Evolutionary conservation across 1,140 invertebrate species (phyloP), one percentile per base, ranked within the genome.

Genomic region (Arctopsyche grandis): DNA sequence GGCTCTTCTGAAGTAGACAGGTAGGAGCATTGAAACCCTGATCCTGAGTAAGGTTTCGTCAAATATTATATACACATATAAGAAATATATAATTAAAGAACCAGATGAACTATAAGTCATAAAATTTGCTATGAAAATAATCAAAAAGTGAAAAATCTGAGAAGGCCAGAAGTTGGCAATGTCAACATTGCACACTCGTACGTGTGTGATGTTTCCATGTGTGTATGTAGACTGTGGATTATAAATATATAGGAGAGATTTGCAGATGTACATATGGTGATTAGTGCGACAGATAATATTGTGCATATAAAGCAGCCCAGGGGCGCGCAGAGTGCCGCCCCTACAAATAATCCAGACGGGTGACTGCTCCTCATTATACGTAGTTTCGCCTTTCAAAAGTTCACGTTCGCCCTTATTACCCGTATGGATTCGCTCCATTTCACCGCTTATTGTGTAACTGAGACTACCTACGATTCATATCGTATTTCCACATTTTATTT

Each of bases 211-310:
- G 12, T 52, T 3, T 52, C 3, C 16, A 52, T 52, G 16, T 52
- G 1, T 52, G 12, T 52, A 52, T 52, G 16, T 52, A 52, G n/a
- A n/a, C n/a, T n/a, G n/a, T n/a, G n/a, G n/a, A n/a, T n/a, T 10
- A 52, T 52, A 52, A 1, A 16, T 52, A 52, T 52, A 52, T 52
- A 4, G 4, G 48, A 3, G 48, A 43, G 26, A n/a, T 29, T 43
- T 38, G 38, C 26, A 73, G 43, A 75, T 24, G n/a, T n/a, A n/a
- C n/a, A 75, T 7, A 58, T 10, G 9, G 71, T 75, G 48, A 75
- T 75, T 75, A 75, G 71, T 75, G 71, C 46, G 48, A 9, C 26
- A 75, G 71, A 75, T 75, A 75, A 75, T 75, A 75, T 75, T 56
- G 71, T 75, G 71, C 71, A 75, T 75, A 75, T 75, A 75, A 75